Evolutionary conservation across 1,140 invertebrate species (phyloP).

Genomic region (Drosophila pandora): DNA sequence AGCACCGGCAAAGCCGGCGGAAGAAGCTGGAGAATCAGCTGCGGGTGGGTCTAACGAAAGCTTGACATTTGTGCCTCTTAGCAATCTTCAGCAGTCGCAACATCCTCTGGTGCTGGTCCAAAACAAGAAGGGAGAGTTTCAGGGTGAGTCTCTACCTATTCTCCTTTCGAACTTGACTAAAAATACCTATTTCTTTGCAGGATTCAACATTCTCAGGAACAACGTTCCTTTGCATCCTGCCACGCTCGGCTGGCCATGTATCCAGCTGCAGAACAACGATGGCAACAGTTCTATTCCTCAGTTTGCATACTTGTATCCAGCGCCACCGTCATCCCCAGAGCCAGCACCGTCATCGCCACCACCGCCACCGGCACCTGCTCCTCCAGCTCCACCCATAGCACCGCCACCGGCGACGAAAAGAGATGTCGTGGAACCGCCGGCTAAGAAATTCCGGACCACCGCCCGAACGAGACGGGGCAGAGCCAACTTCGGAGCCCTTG

Average conservation of each 20-base stretch:
- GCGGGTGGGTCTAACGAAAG: not conserved
- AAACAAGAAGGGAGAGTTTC: slow-evolving; percentile 67
- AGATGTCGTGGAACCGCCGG: slow-evolving; percentile 3
- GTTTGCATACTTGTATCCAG: slow-evolving; percentile 29
- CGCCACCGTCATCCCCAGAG: not conserved
- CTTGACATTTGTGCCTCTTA: slow-evolving; percentile 39
- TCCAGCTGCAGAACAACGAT: slow-evolving; percentile 42
- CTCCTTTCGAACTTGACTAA: no score
- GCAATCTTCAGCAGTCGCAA: slow-evolving; percentile 36
- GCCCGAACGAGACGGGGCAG: slow-evolving; percentile 10
- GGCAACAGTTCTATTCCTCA: slow-evolving; percentile 25
- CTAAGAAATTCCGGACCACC: slow-evolving; percentile 50
- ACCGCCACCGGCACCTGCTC: not conserved
- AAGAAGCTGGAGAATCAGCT: not conserved
- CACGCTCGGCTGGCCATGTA: slow-evolving; percentile 23
- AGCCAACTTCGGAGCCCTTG: slow-evolving; percentile 22
- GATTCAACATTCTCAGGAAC: slow-evolving; percentile 58
- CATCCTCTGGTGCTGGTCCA: slow-evolving; percentile 63
- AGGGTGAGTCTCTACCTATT: slow-evolving; percentile 42
- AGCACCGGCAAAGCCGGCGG: not conserved
- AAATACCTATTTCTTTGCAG: slow-evolving; percentile 16
- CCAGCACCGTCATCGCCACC: not conserved
- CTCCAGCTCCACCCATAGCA: not conserved
- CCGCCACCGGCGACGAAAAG: slow-evolving; percentile 12
- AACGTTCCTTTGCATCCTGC: slow-evolving; percentile 48